Conservation (phyloP, 2,888 invertebrate genomes). For the Conistra vaccinii region DNA sequence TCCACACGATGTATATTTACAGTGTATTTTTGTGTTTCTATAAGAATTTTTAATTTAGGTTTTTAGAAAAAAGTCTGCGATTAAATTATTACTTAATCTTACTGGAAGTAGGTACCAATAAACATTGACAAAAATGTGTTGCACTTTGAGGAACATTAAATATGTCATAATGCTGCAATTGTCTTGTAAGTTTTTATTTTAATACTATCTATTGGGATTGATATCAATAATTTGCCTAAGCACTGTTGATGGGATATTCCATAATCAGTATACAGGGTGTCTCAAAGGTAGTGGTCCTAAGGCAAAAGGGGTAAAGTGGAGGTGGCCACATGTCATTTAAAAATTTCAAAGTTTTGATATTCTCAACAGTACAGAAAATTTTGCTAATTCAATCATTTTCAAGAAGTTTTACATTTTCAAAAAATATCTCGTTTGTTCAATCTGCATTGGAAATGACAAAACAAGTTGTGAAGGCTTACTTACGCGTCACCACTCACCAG, state of each 20-base stretch:
- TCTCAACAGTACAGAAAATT: too few species aligned
- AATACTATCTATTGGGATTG: background rate
- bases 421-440: too few species aligned
- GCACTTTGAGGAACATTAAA: constrained; percentile 13
- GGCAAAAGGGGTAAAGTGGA: too few species aligned
- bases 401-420: too few species aligned
- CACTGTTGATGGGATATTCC: background rate
- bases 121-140: constrained; percentile 18
- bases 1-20: background rate
- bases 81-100: background rate
- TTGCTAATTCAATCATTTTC: too few species aligned
- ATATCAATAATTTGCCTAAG: background rate
- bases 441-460: too few species aligned
- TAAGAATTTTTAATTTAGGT: background rate
- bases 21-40: background rate
- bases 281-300: too few species aligned
- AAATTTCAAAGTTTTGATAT: too few species aligned
- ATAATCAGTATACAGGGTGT: background rate
- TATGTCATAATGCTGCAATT: constrained; percentile 19
- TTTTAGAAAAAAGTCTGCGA: background rate
- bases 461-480: too few species aligned
- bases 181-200: constrained; percentile 25
- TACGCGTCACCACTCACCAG: too few species aligned
- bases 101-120: background rate
- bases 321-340: too few species aligned